Conservation (phyloP, 2,797 vertebrate species). For the Dipus sagitta region DNA sequence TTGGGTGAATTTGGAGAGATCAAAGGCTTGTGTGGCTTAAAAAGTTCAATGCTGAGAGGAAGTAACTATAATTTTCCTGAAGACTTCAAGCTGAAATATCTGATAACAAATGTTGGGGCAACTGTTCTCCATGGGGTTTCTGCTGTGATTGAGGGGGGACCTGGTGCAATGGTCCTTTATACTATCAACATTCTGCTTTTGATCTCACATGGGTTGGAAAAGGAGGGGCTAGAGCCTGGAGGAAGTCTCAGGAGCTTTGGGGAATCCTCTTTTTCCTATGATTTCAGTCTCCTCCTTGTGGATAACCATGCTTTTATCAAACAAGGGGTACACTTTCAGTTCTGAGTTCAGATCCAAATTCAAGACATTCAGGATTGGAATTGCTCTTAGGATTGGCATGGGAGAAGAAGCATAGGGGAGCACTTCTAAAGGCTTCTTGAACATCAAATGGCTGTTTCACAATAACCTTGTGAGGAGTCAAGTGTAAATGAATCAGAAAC, state of each 20-base stretch:
- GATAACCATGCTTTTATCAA: slow-evolving; percentile 79
- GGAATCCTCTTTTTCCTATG: slow-evolving; percentile 66
- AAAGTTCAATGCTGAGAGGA: slow-evolving; percentile 31
- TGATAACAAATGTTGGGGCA: not conserved
- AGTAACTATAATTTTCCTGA: slow-evolving; percentile 17
- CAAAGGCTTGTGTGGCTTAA: slow-evolving; percentile 58
- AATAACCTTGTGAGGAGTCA: slow-evolving; percentile 83
- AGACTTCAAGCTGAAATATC: slow-evolving; percentile 37
- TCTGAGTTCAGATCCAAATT: slow-evolving; percentile 67
- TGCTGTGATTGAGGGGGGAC: not conserved
- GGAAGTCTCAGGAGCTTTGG: slow-evolving; percentile 73
- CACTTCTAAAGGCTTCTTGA: slow-evolving; percentile 79
- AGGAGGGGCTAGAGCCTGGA: slow-evolving; percentile 23
- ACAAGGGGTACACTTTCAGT: slow-evolving; percentile 70
- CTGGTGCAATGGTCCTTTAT: slow-evolving; percentile 9
- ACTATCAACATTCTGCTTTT: slow-evolving; percentile 66
- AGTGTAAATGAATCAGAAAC: slow-evolving; percentile 84
- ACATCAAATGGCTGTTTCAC: slow-evolving; percentile 82
- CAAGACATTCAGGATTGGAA: slow-evolving; percentile 64
- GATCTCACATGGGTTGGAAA: slow-evolving; percentile 43
- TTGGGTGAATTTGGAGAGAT: slow-evolving; percentile 64
- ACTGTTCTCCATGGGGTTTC: slow-evolving; percentile 15
- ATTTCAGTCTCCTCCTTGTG: slow-evolving; percentile 74
- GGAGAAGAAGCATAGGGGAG: slow-evolving; percentile 68
- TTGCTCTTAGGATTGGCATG: slow-evolving; percentile 75